Conservation (phyloP, 2,113 vertebrate genomes). For the Calidris pugnax region DNA sequence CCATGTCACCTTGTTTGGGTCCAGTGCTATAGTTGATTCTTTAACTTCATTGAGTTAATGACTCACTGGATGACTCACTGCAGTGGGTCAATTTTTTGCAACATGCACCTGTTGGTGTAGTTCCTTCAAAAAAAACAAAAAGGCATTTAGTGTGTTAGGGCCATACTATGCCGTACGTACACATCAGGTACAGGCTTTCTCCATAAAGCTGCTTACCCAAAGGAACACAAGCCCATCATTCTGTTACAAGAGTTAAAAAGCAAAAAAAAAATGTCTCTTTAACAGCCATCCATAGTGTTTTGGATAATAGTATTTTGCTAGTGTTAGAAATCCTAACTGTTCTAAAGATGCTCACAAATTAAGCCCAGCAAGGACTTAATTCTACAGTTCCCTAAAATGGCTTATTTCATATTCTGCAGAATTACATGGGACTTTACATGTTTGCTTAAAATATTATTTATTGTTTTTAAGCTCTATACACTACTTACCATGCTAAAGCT, state of each 20-base stretch:
- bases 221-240: not conserved
- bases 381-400: not conserved
- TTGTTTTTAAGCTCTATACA: not conserved
- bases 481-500: not conserved
- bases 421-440: not conserved
- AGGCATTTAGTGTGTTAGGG: not conserved
- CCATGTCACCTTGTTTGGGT: not conserved
- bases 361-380: not conserved
- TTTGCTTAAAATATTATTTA: not conserved
- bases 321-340: not conserved
- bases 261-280: not conserved
- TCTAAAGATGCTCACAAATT: not conserved
- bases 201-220: not conserved
- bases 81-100: not conserved
- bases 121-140: not conserved
- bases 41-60: not conserved
- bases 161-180: not conserved
- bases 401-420: not conserved
- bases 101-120: not conserved
- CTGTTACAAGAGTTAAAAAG: not conserved
- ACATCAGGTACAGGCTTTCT: not conserved
- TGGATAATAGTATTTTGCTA: not conserved
- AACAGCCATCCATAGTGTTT: not conserved
- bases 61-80: not conserved
- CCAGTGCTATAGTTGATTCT: not conserved